Conservation (phyloP, 1,140 invertebrate species). For the Drosophila rufa region DNA sequence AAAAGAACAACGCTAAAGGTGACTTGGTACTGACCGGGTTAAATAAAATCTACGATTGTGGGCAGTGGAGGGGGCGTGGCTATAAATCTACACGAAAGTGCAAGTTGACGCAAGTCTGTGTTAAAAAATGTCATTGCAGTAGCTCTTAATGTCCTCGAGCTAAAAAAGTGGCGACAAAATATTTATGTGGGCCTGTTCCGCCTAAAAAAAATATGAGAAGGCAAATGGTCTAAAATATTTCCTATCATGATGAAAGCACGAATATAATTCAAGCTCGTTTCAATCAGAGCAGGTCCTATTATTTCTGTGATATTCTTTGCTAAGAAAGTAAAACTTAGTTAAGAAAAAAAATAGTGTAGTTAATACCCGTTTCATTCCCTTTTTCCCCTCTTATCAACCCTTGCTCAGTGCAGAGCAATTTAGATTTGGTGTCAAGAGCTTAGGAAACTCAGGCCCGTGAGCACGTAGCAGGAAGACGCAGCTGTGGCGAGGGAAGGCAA, state of each 20-base stretch:
- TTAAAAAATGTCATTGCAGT: too few relatives aligned
- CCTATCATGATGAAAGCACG: neutral
- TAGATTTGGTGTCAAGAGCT: slow-evolving; percentile 81
- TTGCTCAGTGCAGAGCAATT: slow-evolving; percentile 65
- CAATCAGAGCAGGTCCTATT: neutral
- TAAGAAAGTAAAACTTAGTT: slow-evolving; percentile 12
- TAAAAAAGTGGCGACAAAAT: neutral
- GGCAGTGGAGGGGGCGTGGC: too few relatives aligned
- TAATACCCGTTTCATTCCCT: slow-evolving; percentile 20
- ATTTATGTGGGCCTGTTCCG: too few relatives aligned
- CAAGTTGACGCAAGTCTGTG: too few relatives aligned
- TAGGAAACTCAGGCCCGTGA: slow-evolving; percentile 72
- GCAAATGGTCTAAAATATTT: too few relatives aligned
- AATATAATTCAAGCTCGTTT: neutral
- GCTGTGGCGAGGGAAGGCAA: slow-evolving; percentile 11
- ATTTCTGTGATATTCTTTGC: neutral
- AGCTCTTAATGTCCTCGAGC: too few relatives aligned
- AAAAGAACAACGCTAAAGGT: too few relatives aligned
- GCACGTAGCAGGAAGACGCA: slow-evolving; percentile 56
- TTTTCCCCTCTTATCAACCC: neutral
- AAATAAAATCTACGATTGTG: too few relatives aligned
- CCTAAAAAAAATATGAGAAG: too few relatives aligned
- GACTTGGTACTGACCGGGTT: too few relatives aligned
- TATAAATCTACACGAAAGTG: too few relatives aligned
- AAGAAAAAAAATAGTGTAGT: neutral